Base-by-base conservation (phyloP, 2,888 invertebrate species). In the Stegophylla sp. region DNA sequence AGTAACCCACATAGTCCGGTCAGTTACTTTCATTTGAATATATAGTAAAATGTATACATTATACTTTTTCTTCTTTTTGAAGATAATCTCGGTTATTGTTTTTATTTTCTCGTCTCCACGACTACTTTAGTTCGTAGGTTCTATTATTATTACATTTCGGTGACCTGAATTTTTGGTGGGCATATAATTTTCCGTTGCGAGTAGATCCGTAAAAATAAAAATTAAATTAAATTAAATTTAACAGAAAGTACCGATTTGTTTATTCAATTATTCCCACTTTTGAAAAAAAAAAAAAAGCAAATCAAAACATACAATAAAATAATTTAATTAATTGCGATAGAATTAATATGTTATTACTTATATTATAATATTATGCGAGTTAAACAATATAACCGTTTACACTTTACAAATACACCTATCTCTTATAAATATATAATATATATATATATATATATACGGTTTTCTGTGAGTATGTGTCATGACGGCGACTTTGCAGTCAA, bases 21-120 rank as follows among this genome's bases (percentile, higher is more conserved):
- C 69, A 61, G 71, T 79, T 79, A 79, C 79, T 79, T 79, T 79
- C 79, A 61, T 79, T 79, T 63, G 17, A 77, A 59, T n/a, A n/a
- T n/a, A n/a, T 77, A 56, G 56, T 23, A 12, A 56, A n/a, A 56
- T 56, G 20, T 12, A 4, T 45, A 63, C 26, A 34, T 34, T 34
- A 61, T 71, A 69, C 28, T 71, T 41, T 69, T 59, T 34, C 48
- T 53, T 41, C 23, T 43, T 20, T n/a, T 64, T 51, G 45, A 56
- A 28, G 41, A 45, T 45, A 45, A 10, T 67, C 10, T 20, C 69
- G 20, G n/a, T 45, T 48, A 45, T 69, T 34, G 77, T 79, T 67
- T 77, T 77, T 79, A 53, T 41, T 64, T 76, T 53, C 66, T 64
- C 28, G 48, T 26, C 34, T 7, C 4, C 13, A 17, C 48, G 41